Evolutionary conservation across 2,797 vertebrate genomes (phyloP), one percentile per base, ranked within the genome.

Genomic region (Lemur catta): DNA sequence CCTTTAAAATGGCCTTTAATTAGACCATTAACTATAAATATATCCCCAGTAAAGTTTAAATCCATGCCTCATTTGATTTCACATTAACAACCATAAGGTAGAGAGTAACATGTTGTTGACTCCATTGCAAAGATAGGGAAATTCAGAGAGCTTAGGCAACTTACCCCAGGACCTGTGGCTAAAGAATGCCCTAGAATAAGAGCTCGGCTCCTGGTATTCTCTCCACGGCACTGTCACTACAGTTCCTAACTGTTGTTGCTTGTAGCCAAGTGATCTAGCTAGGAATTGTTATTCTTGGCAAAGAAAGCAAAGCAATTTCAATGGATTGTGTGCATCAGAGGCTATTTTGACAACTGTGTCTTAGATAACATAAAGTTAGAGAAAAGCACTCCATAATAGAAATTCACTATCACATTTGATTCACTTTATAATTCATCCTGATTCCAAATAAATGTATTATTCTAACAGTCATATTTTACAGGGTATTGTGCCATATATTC

Each of bases 1-100:
- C 28, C 43, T 96, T 97, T 88, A 80, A 93, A 74, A 74, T 48
- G 22, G 0, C 9, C 57, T 88, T 93, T 75, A 59, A 48, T 91
- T 79, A 57, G 13, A 14, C 26, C n/a, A 69, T 81, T 84, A 76
- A 57, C 63, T 67, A 7, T 69, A 93, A 46, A 26, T 87, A 2
- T n/a, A 55, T 85, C 48, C 30, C 33, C 3, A 57, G 11, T 26
- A 59, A 10, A 80, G 4, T 74, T 84, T 82, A 85, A 84, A 67
- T 61, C 14, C 33, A 33, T 67, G 57, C n/a, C 52, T 6, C 46
- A 1, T 43, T n/a, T 57, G 46, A 46, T 74, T 88, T 82, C 41
- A 35, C 28, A 43, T 48, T 38, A 86, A 30, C 46, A 80, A 30
- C 28, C 41, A 7, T 24, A 78, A 57, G 7, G 35, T 55, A 50